A percentile compares a stretch with the other conserved stretches of the same genome.
phyloP scores from a whole-genome alignment of 2,113 vertebrate species.

The human (Homo sapiens) region DNA sequence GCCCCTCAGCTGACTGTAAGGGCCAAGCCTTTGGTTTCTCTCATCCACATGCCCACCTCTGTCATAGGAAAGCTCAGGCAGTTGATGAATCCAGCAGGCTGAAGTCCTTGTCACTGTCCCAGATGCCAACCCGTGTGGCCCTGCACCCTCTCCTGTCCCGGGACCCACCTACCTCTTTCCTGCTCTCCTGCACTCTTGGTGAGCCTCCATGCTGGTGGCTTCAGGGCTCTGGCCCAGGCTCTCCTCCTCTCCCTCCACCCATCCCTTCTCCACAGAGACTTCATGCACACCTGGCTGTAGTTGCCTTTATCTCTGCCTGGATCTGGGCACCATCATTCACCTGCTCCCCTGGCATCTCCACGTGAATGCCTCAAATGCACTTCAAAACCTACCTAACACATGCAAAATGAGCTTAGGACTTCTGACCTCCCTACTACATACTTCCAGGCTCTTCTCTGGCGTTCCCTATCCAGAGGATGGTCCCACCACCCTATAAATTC shows the following conservation, averaged over 20 bases:
- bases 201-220: neutral
- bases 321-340: neutral
- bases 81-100: neutral
- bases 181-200: too few species aligned
- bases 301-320: neutral
- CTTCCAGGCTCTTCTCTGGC: too few species aligned
- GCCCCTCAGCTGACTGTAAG: neutral
- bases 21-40: neutral
- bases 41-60: neutral
- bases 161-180: neutral
- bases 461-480: neutral
- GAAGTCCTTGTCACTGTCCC: neutral
- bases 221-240: neutral
- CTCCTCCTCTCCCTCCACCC: neutral
- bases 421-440: too few species aligned
- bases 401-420: neutral
- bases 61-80: neutral
- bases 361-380: neutral
- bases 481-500: neutral
- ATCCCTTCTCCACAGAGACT: rapidly evolving
- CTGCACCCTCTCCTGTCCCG: neutral
- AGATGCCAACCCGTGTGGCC: neutral
- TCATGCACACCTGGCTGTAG: neutral
- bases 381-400: neutral
- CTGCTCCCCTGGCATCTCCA: neutral